phyloP scores from a whole-genome alignment of 37 sponge, comb jelly and placozoan species.

The Halichondria panicea region DNA sequence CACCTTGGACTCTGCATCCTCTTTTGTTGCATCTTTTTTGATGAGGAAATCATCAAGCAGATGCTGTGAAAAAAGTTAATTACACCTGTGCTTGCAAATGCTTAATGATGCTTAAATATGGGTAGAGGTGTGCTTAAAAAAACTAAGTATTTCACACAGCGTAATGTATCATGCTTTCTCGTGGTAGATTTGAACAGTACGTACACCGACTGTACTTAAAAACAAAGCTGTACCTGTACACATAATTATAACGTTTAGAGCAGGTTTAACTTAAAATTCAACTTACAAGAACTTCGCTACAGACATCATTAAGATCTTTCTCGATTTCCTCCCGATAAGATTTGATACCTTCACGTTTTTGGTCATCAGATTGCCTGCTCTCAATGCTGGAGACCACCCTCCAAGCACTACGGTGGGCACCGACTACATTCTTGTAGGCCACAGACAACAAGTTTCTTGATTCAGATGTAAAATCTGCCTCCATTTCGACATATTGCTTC shows the following conservation, averaged over 20 bases:
- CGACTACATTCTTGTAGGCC: conserved; percentile 79
- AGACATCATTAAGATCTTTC: conserved; percentile 72
- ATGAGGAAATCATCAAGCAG: conserved; percentile 2
- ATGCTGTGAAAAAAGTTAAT: neutral
- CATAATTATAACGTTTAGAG: no score
- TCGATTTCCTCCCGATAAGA: conserved; percentile 75
- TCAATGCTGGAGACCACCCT: conserved; percentile 62
- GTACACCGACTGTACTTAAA: no score
- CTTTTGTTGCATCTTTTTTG: neutral
- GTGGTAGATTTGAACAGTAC: no score
- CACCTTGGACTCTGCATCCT: conserved; percentile 49
- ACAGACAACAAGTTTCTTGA: conserved; percentile 69
- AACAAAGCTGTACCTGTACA: no score
- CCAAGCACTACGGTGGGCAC: conserved; percentile 61
- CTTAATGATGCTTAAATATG: no score
- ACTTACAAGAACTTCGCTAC: conserved; percentile 70
- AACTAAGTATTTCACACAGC: no score
- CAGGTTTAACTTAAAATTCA: no score
- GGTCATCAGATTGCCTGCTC: conserved; percentile 10
- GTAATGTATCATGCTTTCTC: no score
- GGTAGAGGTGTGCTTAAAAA: no score
- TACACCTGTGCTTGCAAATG: neutral
- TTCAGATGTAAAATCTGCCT: no score
- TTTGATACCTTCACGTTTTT: conserved; percentile 33
- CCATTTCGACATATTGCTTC: no score